Evolutionary conservation across 2,888 invertebrate genomes (phyloP), one percentile per base, ranked within the genome.

Genomic region (Harpagoxenus sublaevis): DNA sequence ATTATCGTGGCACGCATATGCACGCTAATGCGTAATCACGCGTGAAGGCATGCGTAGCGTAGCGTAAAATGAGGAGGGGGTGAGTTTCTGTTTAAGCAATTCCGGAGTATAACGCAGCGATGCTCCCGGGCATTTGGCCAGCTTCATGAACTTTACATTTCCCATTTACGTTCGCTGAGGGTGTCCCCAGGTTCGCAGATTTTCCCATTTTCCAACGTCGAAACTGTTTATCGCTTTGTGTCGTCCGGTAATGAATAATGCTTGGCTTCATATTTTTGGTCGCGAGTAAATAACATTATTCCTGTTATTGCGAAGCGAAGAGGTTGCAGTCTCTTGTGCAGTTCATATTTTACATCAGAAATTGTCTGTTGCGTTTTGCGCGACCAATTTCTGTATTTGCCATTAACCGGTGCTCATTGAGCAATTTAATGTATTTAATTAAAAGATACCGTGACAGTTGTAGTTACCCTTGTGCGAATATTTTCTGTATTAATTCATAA

Each of bases 1-100:
- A 74, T 86, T 86, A 84, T 84, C 55, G 62, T 78, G 57, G 62
- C 68, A 63, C 79, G 79, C 73, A 62, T 57, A 65, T 57, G 78
- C 82, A 73, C 66, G 53, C 74, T 84, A 86, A 86, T 87, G 84
- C 79, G 84, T 79, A 86, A 84, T 87, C 83, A 74, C 68, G 86
- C 86, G 82, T 84, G 63, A 84, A 71, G 57, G 78, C 68, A 74
- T 63, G 87, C 73, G 42, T 74, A 77, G 62, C 57, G 65, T 78
- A 82, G 77, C 66, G 84, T 82, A 48, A 87, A 87, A 84, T 63
- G 70, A 68, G 60, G 60, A 9, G 63, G 35, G 82, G 57, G n/a
- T 68, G 82, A 81, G 66, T 62, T 68, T 65, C 84, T 78, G 82
- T 84, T 84, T 84, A 86, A 86, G 84, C 86, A 83, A 87, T 87